Evolutionary conservation across 2,797 vertebrate genomes (phyloP), one percentile per base, ranked within the genome.

Genomic region (Pseudochaenichthys georgianus): DNA sequence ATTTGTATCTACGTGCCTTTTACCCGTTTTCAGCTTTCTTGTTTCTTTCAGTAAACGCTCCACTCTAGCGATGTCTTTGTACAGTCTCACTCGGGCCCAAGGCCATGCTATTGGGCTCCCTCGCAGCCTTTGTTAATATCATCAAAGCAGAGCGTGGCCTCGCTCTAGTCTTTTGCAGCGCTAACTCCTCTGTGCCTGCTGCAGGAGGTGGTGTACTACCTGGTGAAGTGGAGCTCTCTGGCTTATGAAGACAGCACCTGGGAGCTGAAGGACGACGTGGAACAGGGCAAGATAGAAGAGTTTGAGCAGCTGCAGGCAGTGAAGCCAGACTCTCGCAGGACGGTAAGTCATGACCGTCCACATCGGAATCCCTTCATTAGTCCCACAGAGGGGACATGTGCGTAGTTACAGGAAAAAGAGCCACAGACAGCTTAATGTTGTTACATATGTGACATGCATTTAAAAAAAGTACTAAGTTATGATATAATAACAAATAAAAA

Each of bases 201-300:
- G 77, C 91, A 99, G 97, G 96, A 98, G 92, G 96, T 99, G 94
- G 96, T 99, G 93, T 99, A 99, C 94, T 99, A 99, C 90, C 95
- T 99, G 95, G 97, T 99, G 91, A 99, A 99, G 92, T 99, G 98
- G 98, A 98, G 98, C 91, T 99, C 98, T 1, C 94, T 99, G 92
- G 96, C 98, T 3, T 99, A 99, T 53, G 98, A 99, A 93, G 98
- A 99, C 92, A 99, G 98, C 94, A 99, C 98, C 52, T 99, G 98
- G 98, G 98, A 99, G 91, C 95, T 99, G 78, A 98, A 97, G 90
- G 98, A 98, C 84, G 98, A 99, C 47, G 98, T 99, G 60, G 98
- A 99, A 93, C 97, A 98, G 94, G 95, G 93, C 90, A 99, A 99
- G 95, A 97, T 99, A 87, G 97, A 98, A 90, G 98, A 99, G 94